Base-by-base conservation (phyloP, 2,113 vertebrate species). In the Eulemur macaco region DNA sequence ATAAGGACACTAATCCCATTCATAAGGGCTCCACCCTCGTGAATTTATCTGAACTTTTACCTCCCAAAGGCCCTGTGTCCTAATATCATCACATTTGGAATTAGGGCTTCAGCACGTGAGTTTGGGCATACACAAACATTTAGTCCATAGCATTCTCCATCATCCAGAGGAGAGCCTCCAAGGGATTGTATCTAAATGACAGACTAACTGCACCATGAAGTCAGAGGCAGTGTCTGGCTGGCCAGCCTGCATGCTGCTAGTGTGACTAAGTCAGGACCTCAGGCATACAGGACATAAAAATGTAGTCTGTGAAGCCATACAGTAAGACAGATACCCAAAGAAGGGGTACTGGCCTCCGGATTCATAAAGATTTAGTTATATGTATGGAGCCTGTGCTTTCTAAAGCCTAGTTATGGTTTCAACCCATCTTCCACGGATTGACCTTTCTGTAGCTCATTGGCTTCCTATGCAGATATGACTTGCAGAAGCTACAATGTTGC, bases 61-160 rank as follows among this genome's bases (percentile, higher is more conserved):
- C 3, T n/a, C 54, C 34, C 17, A 21, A 52, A n/a, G n/a, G 20
- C 4, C 21, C 14, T 21, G 23, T 1, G 8, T 34, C 20, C 17
- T 31, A 9, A 25, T 5, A 47, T 29, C 7, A 23, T 5, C 1
- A 7, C 10, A 0, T 6, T 0, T 8, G 23, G n/a, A 29, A 63
- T 58, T 23, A 34, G 29, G 31, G 8, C 29, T 86, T 34, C 21
- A 23, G 4, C 13, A 37, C 9, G 23, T 7, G 3, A 34, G 17
- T 34, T 71, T 34, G 27, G 52, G 82, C 39, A 21, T 45, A 39
- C 29, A 20, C 31, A 68, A 60, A 63, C 25, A 47, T 47, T n/a
- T 8, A 4, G 25, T 56, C 23, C 8, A 23, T 23, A 66, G 21
- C 37, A 25, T 4, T 29, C 17, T 27, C 12, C 6, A 2, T 27